phyloP scores from a whole-genome alignment of 1,140 invertebrate species.

The Achatina immaculata region DNA sequence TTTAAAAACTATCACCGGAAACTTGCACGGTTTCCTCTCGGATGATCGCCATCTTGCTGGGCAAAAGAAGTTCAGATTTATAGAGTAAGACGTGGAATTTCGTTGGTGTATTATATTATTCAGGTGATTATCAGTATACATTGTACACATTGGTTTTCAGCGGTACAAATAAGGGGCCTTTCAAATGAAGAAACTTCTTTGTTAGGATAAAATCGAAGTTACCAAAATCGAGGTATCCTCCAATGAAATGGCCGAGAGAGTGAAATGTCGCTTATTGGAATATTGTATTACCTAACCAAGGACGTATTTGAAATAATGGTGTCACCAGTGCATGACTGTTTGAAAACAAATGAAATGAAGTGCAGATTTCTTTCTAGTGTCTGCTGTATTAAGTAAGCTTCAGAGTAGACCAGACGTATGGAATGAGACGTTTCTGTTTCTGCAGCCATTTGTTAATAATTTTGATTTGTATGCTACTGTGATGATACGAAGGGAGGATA shows the following conservation, averaged over 20 bases:
- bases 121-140: conserved; percentile 7
- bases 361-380: too few species aligned
- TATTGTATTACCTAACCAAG: background rate
- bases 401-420: too few species aligned
- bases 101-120: conserved; percentile 3
- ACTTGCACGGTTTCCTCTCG: background rate
- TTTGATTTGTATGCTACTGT: too few species aligned
- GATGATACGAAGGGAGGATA: too few species aligned
- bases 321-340: too few species aligned
- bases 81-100: conserved; percentile 23
- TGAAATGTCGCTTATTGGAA: background rate
- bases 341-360: too few species aligned
- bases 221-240: background rate
- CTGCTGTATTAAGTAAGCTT: too few species aligned
- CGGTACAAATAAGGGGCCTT: background rate
- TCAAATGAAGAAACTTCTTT: background rate
- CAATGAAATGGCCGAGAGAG: background rate
- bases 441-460: too few species aligned
- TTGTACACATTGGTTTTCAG: background rate
- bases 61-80: background rate
- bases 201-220: background rate
- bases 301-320: background rate
- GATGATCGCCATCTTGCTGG: conserved; percentile 26
- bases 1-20: conserved; percentile 26
- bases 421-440: too few species aligned